Evolutionary conservation across 2,888 invertebrate species (phyloP).

Genomic region (Andrena bicolor): DNA sequence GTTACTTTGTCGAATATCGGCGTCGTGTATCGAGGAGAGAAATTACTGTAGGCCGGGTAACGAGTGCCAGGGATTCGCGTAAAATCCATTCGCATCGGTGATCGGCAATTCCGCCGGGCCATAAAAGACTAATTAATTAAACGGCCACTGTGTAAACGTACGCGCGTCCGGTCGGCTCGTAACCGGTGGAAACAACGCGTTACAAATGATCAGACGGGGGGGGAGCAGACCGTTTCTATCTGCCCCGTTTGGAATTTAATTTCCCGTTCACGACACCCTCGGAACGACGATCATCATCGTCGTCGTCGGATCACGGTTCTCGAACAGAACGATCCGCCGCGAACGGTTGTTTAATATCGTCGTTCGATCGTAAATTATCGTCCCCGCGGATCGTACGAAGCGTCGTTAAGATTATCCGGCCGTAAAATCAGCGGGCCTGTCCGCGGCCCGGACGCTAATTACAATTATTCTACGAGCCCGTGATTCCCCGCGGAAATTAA

Average conservation of each 20-base stretch:
- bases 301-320: constrained; percentile 26
- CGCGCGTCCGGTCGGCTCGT: constrained; percentile 40
- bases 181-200: constrained; percentile 63
- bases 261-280: constrained; percentile 53
- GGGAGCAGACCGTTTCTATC: constrained; percentile 44
- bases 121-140: constrained; percentile 71
- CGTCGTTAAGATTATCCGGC: constrained; percentile 67
- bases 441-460: constrained; percentile 47
- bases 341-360: constrained; percentile 60
- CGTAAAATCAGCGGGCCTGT: constrained; percentile 55
- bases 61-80: constrained; percentile 15
- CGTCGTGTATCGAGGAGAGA: constrained; percentile 34
- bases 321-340: background rate
- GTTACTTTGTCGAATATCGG: constrained; percentile 21
- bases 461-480: constrained; percentile 47
- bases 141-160: constrained; percentile 57
- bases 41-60: constrained; percentile 32
- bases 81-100: constrained; percentile 43
- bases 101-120: constrained; percentile 51
- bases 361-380: constrained; percentile 66
- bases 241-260: constrained; percentile 49
- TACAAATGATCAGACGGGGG: constrained; percentile 57
- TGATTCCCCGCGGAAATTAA: constrained; percentile 43
- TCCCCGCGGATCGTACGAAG: constrained; percentile 44
- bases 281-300: constrained; percentile 14